Base-by-base conservation (phyloP, 2,888 invertebrate genomes). In the Tineola bisselliella region DNA sequence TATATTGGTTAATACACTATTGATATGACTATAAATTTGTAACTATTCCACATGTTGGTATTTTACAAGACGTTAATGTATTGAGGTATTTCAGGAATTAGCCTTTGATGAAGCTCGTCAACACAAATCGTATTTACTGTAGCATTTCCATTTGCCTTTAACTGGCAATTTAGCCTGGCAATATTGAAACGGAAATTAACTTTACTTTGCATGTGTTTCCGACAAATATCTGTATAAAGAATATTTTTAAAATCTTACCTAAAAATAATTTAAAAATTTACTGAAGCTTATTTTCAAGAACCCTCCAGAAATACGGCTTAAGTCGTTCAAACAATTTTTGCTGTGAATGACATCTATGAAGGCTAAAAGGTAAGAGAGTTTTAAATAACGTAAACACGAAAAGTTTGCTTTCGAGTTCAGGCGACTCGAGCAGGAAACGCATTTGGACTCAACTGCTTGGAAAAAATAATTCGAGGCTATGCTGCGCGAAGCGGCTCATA, bases 381-480 rank as follows among this genome's bases (percentile, higher is more conserved):
- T 80, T 77, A 81, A 82, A 80, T 79, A 79, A 82, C 78, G 79
- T 81, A 83, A 83, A 81, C 82, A 83, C 76, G 83, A 81, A 80
- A 81, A 81, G 79, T 83, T 56, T 80, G 82, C 82, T 80, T 81
- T 81, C 76, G 75, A 82, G 81, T 81, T 81, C 76, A 75, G 69
- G 78, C 75, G 80, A 77, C 83, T 81, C 76, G 72, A 80, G 81
- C 75, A 71, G 77, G 82, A 76, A 81, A 76, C 79, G 80, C 78
- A 84, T 86, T 87, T 81, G 78, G 75, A 80, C 73, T 84, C 84
- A 86, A 84, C 84, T 84, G 81, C 75, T 71, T 83, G 84, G 84
- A 87, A 86, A 83, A 80, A 84, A 77, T 83, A 81, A 84, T 84
- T 76, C 77, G 81, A 77, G 76, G 77, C 77, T 71, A 76, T 71